Conservation (phyloP, 2,113 vertebrate species). For the Hydrochoerus hydrochaeris region DNA sequence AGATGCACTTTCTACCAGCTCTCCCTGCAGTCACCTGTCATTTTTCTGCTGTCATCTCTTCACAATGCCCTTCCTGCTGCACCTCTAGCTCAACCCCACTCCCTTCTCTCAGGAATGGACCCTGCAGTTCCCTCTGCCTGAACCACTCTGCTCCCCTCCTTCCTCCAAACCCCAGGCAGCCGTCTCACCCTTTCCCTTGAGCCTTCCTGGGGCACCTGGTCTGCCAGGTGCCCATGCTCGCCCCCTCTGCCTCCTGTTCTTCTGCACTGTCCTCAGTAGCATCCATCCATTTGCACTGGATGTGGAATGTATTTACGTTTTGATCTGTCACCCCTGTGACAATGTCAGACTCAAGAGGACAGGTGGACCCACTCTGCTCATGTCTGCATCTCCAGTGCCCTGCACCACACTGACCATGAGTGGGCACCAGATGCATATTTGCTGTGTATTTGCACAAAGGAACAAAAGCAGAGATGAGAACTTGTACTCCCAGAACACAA, state of each 20-base stretch:
- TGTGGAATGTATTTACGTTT: neutral
- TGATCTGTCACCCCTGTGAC: neutral
- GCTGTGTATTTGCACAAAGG: neutral
- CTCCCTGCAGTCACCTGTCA: neutral
- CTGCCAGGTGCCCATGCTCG: rapidly evolving
- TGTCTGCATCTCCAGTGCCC: neutral
- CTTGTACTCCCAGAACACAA: rapidly evolving
- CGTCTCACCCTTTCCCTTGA: neutral
- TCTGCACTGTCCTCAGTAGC: rapidly evolving
- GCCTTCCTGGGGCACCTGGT: neutral
- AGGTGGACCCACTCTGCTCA: neutral
- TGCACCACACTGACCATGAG: too few relatives aligned
- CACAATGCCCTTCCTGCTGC: neutral
- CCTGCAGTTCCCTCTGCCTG: neutral
- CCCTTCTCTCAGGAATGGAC: neutral
- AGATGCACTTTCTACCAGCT: rapidly evolving
- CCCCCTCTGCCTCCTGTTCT: neutral
- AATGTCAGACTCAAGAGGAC: neutral
- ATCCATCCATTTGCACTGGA: neutral
- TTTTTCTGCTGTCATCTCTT: neutral
- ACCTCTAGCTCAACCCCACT: neutral
- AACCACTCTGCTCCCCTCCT: neutral
- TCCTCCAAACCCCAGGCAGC: neutral
- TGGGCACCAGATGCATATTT: neutral
- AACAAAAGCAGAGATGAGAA: neutral